Conservation (phyloP, 1,140 invertebrate genomes). For the Halesus radiatus region DNA sequence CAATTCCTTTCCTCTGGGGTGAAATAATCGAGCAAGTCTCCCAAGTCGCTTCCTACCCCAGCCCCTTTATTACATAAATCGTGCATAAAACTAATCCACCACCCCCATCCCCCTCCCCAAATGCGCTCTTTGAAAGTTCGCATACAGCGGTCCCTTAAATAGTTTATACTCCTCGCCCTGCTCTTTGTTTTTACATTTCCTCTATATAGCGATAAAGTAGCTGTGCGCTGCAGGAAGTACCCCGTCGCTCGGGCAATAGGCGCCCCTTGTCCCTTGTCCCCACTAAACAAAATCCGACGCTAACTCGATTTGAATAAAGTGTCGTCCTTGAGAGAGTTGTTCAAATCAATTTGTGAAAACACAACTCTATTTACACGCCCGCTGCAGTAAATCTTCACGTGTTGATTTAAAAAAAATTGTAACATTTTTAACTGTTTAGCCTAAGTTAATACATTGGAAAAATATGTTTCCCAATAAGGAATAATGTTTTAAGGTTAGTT, state of each 20-base stretch:
- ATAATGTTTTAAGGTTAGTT: too few species aligned
- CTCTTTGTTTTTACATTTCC: constrained; percentile 52
- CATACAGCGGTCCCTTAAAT: constrained; percentile 46
- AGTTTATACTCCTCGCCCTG: constrained; percentile 35
- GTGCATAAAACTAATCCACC: constrained; percentile 53
- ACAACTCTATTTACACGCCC: neutral
- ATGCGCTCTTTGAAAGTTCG: constrained; percentile 28
- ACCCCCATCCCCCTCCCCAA: constrained; percentile 34
- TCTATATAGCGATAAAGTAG: neutral
- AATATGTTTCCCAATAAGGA: too few species aligned
- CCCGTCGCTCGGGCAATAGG: too few species aligned
- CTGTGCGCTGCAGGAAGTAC: neutral
- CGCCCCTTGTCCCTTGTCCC: too few species aligned
- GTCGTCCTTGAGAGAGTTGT: constrained; percentile 48
- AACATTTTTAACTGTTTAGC: too few species aligned
- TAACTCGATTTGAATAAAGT: constrained; percentile 57
- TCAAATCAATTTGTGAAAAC: constrained; percentile 37
- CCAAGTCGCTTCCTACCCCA: constrained; percentile 6
- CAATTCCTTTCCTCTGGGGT: constrained; percentile 48
- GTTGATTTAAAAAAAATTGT: too few species aligned
- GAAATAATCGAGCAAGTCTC: constrained; percentile 52
- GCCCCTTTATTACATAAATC: constrained; percentile 57
- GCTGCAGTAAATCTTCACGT: too few species aligned
- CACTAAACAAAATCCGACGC: constrained; percentile 49
- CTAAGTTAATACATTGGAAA: too few species aligned